Evolutionary conservation across 2,113 vertebrate genomes (phyloP).

Genomic region (Microtus montanus): DNA sequence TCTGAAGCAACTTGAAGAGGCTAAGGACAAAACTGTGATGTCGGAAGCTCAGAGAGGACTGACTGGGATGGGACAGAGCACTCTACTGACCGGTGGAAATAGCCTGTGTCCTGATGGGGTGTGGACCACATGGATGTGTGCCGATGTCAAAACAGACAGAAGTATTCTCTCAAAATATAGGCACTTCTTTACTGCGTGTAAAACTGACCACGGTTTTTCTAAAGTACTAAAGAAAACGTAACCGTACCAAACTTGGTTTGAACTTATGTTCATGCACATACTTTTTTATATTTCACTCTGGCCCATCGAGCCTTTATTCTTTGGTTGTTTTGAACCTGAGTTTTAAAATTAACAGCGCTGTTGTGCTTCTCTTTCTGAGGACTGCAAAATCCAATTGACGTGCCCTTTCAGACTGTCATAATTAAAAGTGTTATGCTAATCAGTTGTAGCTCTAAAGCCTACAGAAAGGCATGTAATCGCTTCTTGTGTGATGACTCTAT

Average conservation of each 20-base stretch:
- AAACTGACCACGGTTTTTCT: background rate
- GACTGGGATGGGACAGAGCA: background rate
- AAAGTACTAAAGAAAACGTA: background rate
- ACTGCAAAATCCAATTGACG: background rate
- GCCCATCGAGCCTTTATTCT: background rate
- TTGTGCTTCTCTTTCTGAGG: background rate
- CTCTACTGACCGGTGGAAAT: background rate
- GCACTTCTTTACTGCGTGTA: background rate
- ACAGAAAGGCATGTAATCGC: slow-evolving; percentile 13
- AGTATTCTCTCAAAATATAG: background rate
- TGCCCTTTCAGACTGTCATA: slow-evolving; percentile 42
- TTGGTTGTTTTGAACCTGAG: background rate
- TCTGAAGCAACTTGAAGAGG: slow-evolving; percentile 31
- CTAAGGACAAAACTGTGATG: background rate
- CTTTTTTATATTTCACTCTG: background rate
- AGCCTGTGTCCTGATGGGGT: background rate
- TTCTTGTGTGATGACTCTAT: background rate
- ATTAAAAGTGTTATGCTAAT: slow-evolving; percentile 44
- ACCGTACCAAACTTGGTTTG: slow-evolving; percentile 11
- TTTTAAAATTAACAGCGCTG: background rate
- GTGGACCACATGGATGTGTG: background rate
- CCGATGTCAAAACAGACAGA: background rate
- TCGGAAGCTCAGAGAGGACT: background rate
- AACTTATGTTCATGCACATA: background rate
- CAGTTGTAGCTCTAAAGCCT: background rate